These are phyloP conservation scores for Andrena flavipes DNA, from an alignment of 2,888 invertebrate genomes.

Conservation along the genomic window DNA sequence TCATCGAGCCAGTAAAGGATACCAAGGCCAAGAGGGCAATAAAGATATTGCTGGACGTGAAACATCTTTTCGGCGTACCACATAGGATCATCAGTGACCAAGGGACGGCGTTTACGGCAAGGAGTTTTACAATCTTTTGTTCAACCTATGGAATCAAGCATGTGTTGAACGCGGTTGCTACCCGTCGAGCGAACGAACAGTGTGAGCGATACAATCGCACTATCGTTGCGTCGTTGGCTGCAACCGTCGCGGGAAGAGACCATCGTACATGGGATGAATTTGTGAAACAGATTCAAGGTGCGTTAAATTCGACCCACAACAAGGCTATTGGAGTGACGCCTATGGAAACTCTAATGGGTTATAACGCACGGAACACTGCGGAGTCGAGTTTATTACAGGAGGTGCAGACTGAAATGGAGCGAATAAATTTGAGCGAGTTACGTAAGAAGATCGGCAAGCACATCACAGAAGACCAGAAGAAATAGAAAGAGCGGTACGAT, in stretches of 20 bases:
- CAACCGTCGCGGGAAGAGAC: neutral
- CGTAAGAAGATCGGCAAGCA: neutral
- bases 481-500: slow-evolving; percentile 1
- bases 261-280: neutral
- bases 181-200: too few species aligned
- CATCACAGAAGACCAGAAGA: neutral
- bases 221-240: slow-evolving; percentile 1
- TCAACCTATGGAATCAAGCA: neutral
- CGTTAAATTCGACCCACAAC: neutral
- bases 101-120: neutral
- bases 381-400: neutral
- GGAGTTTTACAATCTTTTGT: neutral
- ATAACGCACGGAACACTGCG: neutral
- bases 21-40: neutral
- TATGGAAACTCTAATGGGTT: neutral
- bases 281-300: slow-evolving; percentile 9
- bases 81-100: too few species aligned
- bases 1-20: neutral
- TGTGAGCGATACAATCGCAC: neutral
- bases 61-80: neutral
- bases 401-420: neutral
- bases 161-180: too few species aligned
- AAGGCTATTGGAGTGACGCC: neutral
- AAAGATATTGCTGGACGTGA: neutral
- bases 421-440: neutral